These are phyloP conservation scores for Dysdera silvatica DNA, from an alignment of 1,140 invertebrate species.

Conservation along the genomic window DNA sequence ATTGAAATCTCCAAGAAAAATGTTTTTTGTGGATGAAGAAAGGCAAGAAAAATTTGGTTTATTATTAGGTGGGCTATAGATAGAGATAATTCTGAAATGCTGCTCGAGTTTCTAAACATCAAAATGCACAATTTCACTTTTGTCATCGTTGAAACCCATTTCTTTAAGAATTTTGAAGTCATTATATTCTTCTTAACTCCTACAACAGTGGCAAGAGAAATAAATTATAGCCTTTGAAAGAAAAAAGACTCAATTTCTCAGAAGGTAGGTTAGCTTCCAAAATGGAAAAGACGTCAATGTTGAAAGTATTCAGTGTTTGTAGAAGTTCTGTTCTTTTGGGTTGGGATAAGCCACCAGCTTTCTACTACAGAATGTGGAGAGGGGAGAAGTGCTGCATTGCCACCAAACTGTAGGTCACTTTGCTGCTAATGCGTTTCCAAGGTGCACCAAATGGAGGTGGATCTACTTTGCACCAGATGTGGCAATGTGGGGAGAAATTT, in stretches of 20 bases:
- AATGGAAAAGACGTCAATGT: neutral
- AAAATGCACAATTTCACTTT: neutral
- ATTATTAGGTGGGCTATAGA: neutral
- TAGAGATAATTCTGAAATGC: neutral
- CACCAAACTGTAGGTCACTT: too few relatives aligned
- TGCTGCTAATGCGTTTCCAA: too few relatives aligned
- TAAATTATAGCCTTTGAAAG: neutral
- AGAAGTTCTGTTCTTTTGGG: neutral
- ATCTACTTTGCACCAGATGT: too few relatives aligned
- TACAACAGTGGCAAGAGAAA: neutral
- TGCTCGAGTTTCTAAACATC: neutral
- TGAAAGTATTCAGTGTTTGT: neutral
- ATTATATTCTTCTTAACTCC: constrained; percentile 5
- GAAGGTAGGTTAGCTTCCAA: neutral
- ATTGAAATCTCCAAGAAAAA: neutral
- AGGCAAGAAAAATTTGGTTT: neutral
- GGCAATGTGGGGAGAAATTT: too few relatives aligned
- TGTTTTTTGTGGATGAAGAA: neutral
- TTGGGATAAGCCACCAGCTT: neutral
- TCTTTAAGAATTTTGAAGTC: constrained; percentile 3
- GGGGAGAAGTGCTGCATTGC: too few relatives aligned
- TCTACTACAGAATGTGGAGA: constrained; percentile 3
- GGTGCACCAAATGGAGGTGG: too few relatives aligned
- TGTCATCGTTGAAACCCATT: neutral
- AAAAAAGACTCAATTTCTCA: neutral